A percentile compares a stretch with the other conserved stretches of the same genome.
Evolutionary conservation across 2,113 vertebrate genomes (phyloP).

Genomic region (Gallinago media): DNA sequence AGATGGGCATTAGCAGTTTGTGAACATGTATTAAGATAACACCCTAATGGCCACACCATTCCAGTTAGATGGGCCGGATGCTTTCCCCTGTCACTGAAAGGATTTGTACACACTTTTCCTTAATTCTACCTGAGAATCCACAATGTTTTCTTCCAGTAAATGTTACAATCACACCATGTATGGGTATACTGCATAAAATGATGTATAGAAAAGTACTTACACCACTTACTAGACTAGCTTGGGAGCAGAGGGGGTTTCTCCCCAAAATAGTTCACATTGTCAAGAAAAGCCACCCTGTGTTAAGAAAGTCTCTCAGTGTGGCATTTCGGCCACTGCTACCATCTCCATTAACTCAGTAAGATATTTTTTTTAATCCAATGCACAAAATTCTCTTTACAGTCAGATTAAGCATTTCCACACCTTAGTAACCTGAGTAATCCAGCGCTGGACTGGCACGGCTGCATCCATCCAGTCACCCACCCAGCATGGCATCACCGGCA

Average conservation of each 20-base stretch:
- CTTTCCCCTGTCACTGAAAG: neutral
- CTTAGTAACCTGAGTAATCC: neutral
- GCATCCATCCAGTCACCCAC: neutral
- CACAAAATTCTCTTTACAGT: neutral
- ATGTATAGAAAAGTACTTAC: neutral
- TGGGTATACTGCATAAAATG: neutral
- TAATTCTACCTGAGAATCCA: neutral
- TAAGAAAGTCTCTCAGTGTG: neutral
- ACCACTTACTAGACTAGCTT: neutral
- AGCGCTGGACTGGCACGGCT: rapidly evolving
- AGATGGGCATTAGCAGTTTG: neutral
- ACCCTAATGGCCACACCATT: neutral
- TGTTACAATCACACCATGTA: neutral
- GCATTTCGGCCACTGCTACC: neutral
- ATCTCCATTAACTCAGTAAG: neutral
- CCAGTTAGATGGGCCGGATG: neutral
- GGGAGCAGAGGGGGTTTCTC: neutral
- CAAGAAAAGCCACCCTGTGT: rapidly evolving
- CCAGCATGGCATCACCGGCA: rapidly evolving
- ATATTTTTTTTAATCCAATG: neutral
- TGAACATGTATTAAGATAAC: neutral
- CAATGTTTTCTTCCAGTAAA: neutral
- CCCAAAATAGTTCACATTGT: neutral
- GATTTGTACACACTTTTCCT: neutral
- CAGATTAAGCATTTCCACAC: neutral